These are phyloP conservation scores for Lineus longissimus DNA, from an alignment of 1,140 invertebrate genomes.

Conservation along the genomic window DNA sequence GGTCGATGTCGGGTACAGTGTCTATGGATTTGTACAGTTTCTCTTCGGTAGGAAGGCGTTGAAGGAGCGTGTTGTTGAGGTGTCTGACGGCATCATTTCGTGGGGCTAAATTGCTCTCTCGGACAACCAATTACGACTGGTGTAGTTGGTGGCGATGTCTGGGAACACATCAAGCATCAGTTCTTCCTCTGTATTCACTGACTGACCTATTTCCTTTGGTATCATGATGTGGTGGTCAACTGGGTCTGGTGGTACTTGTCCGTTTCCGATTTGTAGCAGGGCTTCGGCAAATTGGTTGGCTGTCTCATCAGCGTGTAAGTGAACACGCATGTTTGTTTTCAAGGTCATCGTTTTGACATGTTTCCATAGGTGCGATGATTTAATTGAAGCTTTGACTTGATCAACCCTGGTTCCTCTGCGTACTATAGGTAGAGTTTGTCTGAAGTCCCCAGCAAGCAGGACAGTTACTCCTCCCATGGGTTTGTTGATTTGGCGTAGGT, in stretches of 20 bases:
- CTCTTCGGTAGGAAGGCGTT: constrained; percentile 13
- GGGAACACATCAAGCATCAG: constrained; percentile 21
- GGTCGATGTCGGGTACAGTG: constrained; percentile 20
- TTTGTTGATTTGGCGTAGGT: too few species aligned
- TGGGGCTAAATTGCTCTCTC: constrained; percentile 1
- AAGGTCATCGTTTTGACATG: constrained; percentile 4
- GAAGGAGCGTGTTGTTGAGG: constrained; percentile 21
- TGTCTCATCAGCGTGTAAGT: not conserved
- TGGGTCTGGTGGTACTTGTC: constrained; percentile 8
- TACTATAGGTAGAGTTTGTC: constrained; percentile 20
- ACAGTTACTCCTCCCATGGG: constrained; percentile 15
- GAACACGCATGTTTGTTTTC: not conserved
- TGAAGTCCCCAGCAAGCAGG: constrained; percentile 18
- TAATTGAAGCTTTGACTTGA: constrained; percentile 12
- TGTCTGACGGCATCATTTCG: constrained; percentile 17
- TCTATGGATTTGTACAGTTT: constrained; percentile 19
- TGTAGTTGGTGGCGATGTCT: not conserved
- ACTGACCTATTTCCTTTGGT: constrained; percentile 15
- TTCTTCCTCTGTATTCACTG: constrained; percentile 10
- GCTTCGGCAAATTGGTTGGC: too few species aligned
- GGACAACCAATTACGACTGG: not conserved
- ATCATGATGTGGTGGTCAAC: constrained; percentile 10
- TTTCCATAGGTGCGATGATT: constrained; percentile 11
- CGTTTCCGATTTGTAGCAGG: not conserved
- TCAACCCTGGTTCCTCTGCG: constrained; percentile 9